A percentile compares a stretch with the other conserved stretches of the same genome.
Evolutionary conservation across 2,797 vertebrate species (phyloP).

Genomic region (Carcharodon carcharias): DNA sequence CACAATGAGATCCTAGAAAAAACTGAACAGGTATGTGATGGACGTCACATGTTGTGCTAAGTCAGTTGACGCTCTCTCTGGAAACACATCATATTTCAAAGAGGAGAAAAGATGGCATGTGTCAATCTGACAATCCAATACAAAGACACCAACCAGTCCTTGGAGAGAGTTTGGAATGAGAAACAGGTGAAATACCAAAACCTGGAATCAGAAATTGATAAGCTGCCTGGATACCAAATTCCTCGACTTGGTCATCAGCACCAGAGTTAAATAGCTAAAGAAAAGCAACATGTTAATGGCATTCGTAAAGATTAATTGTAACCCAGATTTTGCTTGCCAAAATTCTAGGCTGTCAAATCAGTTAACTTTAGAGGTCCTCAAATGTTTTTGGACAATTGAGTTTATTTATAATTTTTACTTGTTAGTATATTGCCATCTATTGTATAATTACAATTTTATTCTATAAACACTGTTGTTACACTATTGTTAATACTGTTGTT

Average conservation of each 20-base stretch:
- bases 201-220: neutral
- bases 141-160: neutral
- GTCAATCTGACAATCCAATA: neutral
- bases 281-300: neutral
- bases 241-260: neutral
- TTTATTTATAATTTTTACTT: neutral
- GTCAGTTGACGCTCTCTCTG: neutral
- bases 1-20: neutral
- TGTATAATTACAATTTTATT: too few species aligned
- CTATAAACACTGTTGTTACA: neutral
- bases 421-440: neutral
- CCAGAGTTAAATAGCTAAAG: neutral
- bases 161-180: neutral
- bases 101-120: neutral
- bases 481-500: neutral
- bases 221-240: neutral
- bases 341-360: neutral
- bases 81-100: neutral
- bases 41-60: neutral
- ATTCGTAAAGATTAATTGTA: neutral
- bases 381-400: neutral
- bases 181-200: neutral
- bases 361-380: neutral
- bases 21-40: neutral
- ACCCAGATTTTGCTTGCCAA: neutral